phyloP scores from a whole-genome alignment of 2,888 invertebrate genomes.

The Drosophila neutralis region DNA sequence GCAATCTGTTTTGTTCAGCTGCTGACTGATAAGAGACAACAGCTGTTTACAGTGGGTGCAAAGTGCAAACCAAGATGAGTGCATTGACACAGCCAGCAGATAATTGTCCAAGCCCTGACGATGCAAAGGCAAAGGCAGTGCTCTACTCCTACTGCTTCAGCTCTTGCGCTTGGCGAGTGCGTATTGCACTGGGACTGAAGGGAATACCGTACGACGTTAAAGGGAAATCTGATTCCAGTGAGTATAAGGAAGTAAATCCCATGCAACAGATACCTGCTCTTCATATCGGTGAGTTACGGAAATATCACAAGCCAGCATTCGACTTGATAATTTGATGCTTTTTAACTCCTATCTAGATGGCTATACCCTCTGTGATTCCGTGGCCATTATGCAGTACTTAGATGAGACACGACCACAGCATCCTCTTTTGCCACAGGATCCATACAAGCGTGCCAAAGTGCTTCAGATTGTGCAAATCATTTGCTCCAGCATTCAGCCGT shows the following conservation, averaged over 20 bases:
- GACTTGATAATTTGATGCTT: neutral
- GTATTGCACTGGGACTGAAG: slow-evolving; percentile 96
- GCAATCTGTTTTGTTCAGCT: neutral
- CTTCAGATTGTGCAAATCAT: slow-evolving; percentile 96
- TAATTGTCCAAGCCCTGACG: slow-evolving; percentile 4
- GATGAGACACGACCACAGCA: slow-evolving; percentile 95
- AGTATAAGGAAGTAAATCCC: slow-evolving; percentile 94
- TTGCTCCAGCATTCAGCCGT: slow-evolving; percentile 96
- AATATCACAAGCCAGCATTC: neutral
- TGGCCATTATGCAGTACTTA: slow-evolving; percentile 97
- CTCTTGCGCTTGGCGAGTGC: slow-evolving; percentile 96
- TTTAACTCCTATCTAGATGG: slow-evolving; percentile 86
- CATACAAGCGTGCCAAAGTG: slow-evolving; percentile 94
- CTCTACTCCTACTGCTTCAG: slow-evolving; percentile 96
- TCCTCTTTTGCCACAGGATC: slow-evolving; percentile 94
- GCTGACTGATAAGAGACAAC: neutral
- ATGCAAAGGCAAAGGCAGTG: slow-evolving; percentile 88
- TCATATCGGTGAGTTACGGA: slow-evolving; percentile 88
- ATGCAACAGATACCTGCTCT: slow-evolving; percentile 97
- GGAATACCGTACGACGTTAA: slow-evolving; percentile 97
- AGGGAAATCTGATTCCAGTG: slow-evolving; percentile 92
- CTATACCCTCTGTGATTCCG: slow-evolving; percentile 89
- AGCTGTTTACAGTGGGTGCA: neutral
- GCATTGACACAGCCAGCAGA: neutral
- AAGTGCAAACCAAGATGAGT: slow-evolving; percentile 19